Base-by-base conservation (phyloP, 1,140 invertebrate genomes). In the Probaryconus sp. region DNA sequence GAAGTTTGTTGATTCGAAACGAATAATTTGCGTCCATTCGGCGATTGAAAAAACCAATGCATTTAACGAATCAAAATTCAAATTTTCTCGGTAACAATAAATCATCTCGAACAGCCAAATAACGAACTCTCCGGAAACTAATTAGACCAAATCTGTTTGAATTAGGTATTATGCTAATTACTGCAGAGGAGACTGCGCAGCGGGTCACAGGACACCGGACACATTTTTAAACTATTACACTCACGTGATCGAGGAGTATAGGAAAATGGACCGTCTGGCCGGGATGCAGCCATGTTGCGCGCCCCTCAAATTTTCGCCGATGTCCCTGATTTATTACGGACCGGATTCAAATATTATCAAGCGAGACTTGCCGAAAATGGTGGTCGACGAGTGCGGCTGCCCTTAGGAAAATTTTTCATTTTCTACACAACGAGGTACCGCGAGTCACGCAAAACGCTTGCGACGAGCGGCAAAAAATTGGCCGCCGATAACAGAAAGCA, bases 361-460 rank as follows among this genome's bases (percentile, higher is more conserved):
- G 85, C 91, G 95, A 74, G 95, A 97, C 88, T 89, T 98, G 80
- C 96, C 96, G 70, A 96, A 97, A 90, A 98, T 98, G 96, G 94
- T 97, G 64, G 95, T 98, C 20, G 95, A 97, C 85, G 95, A 97
- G 89, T 98, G 97, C 88, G 96, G 96, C 48, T 98, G 97, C 88
- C 94, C 95, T 53, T 97, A 91, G 87, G 81, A 45, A 53, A 74
- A 51, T 64, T 33, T n/a, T 3, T 33, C 26, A 24, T 50, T 31
- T 56, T 48, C 24, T 47, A 24, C n/a, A n/a, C 45, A 14, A n/a
- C 37, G 60, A 35, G 17, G 7, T 5, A 63, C 51, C 37, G 35
- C 37, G 45, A 11, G 42, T 42, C 30, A 24, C 42, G 43, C 42
- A n/a, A 48, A 45, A 30, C 53, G 45, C 64, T 14, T 47, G 58